Percentiles rank a stretch among this genome's conserved stretches.
Evolutionary conservation across 2,888 invertebrate genomes (phyloP).

Genomic region (Leptarthrus brevirostris): DNA sequence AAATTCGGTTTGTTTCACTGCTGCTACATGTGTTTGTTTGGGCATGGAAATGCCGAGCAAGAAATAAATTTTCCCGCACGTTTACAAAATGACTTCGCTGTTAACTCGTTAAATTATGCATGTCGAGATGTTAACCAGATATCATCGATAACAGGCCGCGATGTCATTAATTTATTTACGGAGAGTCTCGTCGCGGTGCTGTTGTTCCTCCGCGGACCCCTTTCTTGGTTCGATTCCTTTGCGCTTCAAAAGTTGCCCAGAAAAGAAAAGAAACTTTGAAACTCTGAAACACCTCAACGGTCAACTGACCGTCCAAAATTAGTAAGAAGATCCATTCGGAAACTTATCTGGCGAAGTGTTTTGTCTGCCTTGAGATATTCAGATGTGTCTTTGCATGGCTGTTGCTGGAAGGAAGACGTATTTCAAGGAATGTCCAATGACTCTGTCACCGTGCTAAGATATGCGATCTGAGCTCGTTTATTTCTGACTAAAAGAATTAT

Average conservation of each 20-base stretch:
- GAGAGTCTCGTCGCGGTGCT: background rate
- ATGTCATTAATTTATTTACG: conserved; percentile 53
- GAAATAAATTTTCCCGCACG: conserved; percentile 7
- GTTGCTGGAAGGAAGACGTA: background rate
- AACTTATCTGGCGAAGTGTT: conserved; percentile 1
- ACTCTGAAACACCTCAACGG: background rate
- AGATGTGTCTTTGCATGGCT: background rate
- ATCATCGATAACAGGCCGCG: conserved; percentile 49
- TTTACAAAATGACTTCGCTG: conserved; percentile 40
- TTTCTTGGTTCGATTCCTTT: too few species aligned
- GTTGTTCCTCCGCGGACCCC: background rate
- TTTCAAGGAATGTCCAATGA: conserved; percentile 18
- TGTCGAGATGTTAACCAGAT: conserved; percentile 52
- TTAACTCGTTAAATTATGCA: conserved; percentile 52
- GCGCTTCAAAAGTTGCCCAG: too few species aligned
- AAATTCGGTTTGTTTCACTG: conserved; percentile 5
- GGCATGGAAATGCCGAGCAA: background rate
- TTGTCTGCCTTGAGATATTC: background rate
- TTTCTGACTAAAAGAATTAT: conserved; percentile 5
- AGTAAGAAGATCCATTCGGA: background rate
- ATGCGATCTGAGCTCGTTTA: conserved; percentile 9
- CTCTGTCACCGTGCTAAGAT: conserved; percentile 12
- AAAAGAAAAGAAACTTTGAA: too few species aligned
- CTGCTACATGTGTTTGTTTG: conserved; percentile 10
- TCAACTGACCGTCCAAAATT: conserved; percentile 5